Evolutionary conservation across 1,140 invertebrate genomes (phyloP), one percentile per base, ranked within the genome.

Genomic region (Eumeta japonica): DNA sequence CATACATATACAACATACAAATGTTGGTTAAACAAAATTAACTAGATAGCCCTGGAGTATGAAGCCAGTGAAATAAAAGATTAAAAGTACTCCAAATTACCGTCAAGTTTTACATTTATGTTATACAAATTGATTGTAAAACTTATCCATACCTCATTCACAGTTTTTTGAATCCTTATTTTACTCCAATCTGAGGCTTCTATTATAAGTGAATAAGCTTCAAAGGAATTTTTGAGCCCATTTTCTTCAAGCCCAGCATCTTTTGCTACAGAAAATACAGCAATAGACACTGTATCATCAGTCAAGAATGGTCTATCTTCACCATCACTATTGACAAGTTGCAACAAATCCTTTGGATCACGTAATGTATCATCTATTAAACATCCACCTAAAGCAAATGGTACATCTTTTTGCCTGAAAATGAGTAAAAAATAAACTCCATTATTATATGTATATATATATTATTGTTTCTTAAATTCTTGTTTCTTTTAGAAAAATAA

Each of bases 331-430:
- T 66, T 48, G 10, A 66, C 41, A 16, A 67, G 45, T 12, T 35
- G 38, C 17, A 51, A 33, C 28, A 65, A 52, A 34, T 68, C 54
- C 41, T 28, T 45, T 10, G 44, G 37, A 30, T 64, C 49, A 39
- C 43, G 53, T 17, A 67, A 44, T 18, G 62, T 58, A 13, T 71
- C 67, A 28, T 71, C 62, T 16, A 74, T 55, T 15, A 67, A 58
- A 41, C 73, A 76, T 3, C 73, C 73, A 13, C 66, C 73, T 19
- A 76, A 37, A 3, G 70, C 73, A 54, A 63, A 70, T 15, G 68
- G 66, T 16, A 58, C 42, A 35, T 63, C 51, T 13, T 59, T 51
- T 50, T 73, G 68, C 0, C 68, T 73, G 49, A 37, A 64, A 58
- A 19, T n/a, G n/a, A n/a, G n/a, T n/a, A n/a, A n/a, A n/a, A n/a